A percentile compares a stretch with the other conserved stretches of the same genome.
phyloP scores from a whole-genome alignment of 2,113 vertebrate species.

The Melanostigma gelatinosum region DNA sequence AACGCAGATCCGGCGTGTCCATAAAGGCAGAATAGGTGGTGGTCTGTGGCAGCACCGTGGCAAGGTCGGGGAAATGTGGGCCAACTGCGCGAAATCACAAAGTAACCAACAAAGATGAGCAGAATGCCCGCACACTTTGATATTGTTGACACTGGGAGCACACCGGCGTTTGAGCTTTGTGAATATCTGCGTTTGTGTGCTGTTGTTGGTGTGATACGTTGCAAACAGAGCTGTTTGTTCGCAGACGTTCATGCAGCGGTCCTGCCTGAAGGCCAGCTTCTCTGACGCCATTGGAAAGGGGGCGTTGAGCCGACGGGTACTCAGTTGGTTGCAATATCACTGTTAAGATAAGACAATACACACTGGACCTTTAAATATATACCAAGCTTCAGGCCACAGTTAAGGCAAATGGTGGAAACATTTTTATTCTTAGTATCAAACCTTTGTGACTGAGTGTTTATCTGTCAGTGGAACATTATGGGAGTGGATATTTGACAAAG shows the following conservation, averaged over 20 bases:
- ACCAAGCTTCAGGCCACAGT: slow-evolving; percentile 30
- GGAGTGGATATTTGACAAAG: neutral
- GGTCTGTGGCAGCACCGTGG: no score
- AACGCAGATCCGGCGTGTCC: no score
- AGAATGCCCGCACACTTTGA: neutral
- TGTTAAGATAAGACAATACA: neutral
- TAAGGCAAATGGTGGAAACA: slow-evolving; percentile 61
- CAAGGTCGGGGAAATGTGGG: no score
- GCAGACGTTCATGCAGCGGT: neutral
- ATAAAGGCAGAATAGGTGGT: no score
- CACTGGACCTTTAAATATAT: neutral
- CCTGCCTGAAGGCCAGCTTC: neutral
- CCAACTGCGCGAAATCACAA: no score
- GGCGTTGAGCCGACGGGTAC: neutral
- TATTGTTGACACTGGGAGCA: neutral
- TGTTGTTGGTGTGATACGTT: neutral
- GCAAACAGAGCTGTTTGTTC: neutral
- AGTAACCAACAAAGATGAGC: no score
- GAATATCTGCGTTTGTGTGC: neutral
- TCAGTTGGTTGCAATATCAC: neutral
- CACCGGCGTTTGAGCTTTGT: neutral
- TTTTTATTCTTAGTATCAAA: neutral
- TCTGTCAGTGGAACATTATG: neutral
- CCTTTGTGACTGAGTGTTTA: neutral
- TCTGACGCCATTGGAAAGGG: no score